Evolutionary conservation across 2,888 invertebrate species (phyloP).

Genomic region (Drosophila helvetica): DNA sequence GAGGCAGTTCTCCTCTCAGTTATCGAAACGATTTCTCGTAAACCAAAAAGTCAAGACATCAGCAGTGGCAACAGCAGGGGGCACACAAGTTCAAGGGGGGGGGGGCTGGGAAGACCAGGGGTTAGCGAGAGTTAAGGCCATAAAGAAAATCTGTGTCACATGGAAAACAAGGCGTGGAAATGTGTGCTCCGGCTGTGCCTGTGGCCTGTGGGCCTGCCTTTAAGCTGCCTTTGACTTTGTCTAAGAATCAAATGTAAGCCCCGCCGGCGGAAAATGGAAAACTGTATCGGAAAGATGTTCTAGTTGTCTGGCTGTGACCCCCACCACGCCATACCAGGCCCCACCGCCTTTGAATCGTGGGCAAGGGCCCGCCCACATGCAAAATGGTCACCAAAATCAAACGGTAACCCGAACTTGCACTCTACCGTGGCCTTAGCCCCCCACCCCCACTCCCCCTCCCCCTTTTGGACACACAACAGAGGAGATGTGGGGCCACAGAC

Average conservation of each 20-base stretch:
- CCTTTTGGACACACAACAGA: constrained; percentile 42
- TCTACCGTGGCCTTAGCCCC: constrained; percentile 33
- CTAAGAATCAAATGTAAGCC: constrained; percentile 30
- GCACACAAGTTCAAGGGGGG: neutral
- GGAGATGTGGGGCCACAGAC: constrained; percentile 6
- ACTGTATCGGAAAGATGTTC: neutral
- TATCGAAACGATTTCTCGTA: constrained; percentile 34
- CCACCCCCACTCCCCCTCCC: constrained; percentile 5
- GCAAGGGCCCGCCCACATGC: constrained; percentile 22
- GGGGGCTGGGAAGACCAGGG: neutral
- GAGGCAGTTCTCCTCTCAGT: constrained; percentile 5
- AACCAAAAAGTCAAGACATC: constrained; percentile 35
- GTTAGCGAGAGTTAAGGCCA: constrained; percentile 42
- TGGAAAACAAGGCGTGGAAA: constrained; percentile 41
- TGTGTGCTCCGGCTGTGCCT: no score
- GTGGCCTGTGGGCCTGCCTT: constrained; percentile 38
- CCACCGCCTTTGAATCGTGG: neutral
- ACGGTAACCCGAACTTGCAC: constrained; percentile 35
- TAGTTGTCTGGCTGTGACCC: neutral
- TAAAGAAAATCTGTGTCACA: constrained; percentile 63
- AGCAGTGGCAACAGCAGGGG: neutral
- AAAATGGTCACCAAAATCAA: constrained; percentile 40
- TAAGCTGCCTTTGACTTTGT: constrained; percentile 34
- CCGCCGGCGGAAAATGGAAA: constrained; percentile 2
- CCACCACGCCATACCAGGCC: no score